Evolutionary conservation across 1,140 invertebrate species (phyloP).

Genomic region (Megalopta genalis): DNA sequence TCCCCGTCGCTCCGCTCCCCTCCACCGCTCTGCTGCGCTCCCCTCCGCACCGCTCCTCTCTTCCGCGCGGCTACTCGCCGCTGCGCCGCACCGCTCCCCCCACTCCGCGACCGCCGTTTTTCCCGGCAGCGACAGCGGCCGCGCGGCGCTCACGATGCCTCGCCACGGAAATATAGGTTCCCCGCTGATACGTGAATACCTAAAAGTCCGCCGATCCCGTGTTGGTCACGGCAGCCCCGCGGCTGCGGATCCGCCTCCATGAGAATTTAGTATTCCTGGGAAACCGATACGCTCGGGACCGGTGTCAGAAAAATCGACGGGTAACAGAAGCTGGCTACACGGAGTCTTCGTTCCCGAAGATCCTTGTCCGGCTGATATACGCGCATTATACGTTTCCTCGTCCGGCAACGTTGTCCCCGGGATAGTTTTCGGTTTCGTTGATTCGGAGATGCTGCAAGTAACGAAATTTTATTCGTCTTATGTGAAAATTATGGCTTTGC

Average conservation of each 20-base stretch:
- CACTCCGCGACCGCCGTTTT: constrained; percentile 6
- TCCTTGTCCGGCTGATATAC: background rate
- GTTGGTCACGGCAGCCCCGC: constrained; percentile 22
- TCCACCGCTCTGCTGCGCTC: background rate
- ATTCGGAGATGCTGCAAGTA: no score
- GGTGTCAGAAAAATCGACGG: background rate
- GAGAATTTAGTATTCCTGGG: constrained; percentile 21
- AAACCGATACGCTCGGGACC: background rate
- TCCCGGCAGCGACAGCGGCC: background rate
- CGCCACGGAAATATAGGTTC: constrained; percentile 14
- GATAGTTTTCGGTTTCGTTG: no score
- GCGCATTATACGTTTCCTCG: no score
- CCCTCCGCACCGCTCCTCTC: background rate
- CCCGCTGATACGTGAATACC: background rate
- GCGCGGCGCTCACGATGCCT: constrained; percentile 3
- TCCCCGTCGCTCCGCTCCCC: background rate
- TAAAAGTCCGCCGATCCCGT: constrained; percentile 24
- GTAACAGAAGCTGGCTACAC: background rate
- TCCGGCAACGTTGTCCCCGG: no score
- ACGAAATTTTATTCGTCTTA: no score
- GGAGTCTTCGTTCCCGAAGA: background rate
- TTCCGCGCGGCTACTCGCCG: background rate
- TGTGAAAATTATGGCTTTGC: no score
- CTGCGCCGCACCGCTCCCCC: background rate
- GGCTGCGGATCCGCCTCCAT: background rate